phyloP scores from a whole-genome alignment of 2,888 invertebrate species.

The Cabera pusaria region DNA sequence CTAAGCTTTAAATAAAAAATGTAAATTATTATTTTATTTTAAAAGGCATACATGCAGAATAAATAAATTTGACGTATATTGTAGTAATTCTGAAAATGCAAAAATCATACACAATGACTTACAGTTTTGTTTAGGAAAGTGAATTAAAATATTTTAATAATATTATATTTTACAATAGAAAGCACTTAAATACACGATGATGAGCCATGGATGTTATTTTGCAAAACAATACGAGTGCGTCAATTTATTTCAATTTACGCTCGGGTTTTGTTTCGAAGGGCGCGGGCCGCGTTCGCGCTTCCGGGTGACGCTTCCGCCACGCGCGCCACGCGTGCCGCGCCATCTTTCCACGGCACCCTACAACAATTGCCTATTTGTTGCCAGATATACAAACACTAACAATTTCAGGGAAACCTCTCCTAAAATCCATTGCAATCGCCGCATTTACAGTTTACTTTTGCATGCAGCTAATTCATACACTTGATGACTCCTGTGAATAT shows the following conservation, averaged over 20 bases:
- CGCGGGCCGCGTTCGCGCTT: slow-evolving; percentile 68
- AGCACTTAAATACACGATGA: slow-evolving; percentile 43
- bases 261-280: slow-evolving; percentile 69
- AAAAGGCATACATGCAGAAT: too few species aligned
- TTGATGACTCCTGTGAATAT: slow-evolving; percentile 17
- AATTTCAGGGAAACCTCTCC: slow-evolving; percentile 7
- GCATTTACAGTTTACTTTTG: slow-evolving; percentile 24
- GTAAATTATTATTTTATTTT: too few species aligned
- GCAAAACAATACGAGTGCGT: slow-evolving; percentile 64
- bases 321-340: slow-evolving; percentile 74
- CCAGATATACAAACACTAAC: slow-evolving; percentile 48
- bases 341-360: slow-evolving; percentile 76
- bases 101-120: too few species aligned
- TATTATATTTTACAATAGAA: background rate
- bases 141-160: too few species aligned
- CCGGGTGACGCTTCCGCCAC: slow-evolving; percentile 74
- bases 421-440: slow-evolving; percentile 31
- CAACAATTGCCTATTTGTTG: slow-evolving; percentile 61
- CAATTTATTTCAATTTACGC: slow-evolving; percentile 83
- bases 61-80: too few species aligned
- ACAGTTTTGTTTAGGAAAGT: too few species aligned
- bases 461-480: background rate
- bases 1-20: too few species aligned
- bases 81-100: too few species aligned
- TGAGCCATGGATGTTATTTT: slow-evolving; percentile 55